Percentiles rank a stretch among this genome's conserved stretches.
Evolutionary conservation across 1,140 invertebrate genomes (phyloP).

Genomic region (Hylaeus anthracinus): DNA sequence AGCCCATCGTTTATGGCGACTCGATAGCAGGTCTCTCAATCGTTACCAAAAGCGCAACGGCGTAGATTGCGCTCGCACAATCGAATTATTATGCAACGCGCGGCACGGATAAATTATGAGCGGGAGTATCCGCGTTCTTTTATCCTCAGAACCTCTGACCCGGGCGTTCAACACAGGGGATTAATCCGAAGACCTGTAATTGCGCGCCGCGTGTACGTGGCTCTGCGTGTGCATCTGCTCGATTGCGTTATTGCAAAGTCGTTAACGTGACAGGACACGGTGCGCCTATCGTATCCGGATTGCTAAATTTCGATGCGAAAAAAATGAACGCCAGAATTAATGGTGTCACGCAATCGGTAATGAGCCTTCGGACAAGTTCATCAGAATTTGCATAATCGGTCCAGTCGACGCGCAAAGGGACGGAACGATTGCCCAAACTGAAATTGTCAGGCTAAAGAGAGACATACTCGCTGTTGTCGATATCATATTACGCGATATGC

Average conservation of each 20-base stretch:
- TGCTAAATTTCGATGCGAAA: conserved; percentile 1
- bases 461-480: not conserved
- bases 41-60: not conserved
- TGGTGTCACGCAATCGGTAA: conserved; percentile 15
- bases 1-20: not conserved
- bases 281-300: not conserved
- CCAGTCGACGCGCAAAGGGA: not conserved
- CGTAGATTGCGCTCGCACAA: not conserved
- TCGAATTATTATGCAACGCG: conserved; percentile 23
- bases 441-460: not conserved
- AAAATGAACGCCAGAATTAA: not conserved
- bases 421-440: not conserved
- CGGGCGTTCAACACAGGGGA: not conserved
- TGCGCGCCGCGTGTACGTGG: not conserved
- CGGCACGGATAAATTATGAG: conserved; percentile 9
- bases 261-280: conserved; percentile 23
- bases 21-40: not conserved
- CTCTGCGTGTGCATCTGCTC: conserved; percentile 12
- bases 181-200: conserved; percentile 39
- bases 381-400: conserved; percentile 20
- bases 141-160: conserved; percentile 2
- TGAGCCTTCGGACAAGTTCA: not conserved
- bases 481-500: too few species aligned
- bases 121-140: conserved; percentile 16
- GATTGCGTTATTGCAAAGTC: conserved; percentile 33